Base-by-base conservation (phyloP, 1,140 invertebrate genomes). In the Tetragonula clypearis region DNA sequence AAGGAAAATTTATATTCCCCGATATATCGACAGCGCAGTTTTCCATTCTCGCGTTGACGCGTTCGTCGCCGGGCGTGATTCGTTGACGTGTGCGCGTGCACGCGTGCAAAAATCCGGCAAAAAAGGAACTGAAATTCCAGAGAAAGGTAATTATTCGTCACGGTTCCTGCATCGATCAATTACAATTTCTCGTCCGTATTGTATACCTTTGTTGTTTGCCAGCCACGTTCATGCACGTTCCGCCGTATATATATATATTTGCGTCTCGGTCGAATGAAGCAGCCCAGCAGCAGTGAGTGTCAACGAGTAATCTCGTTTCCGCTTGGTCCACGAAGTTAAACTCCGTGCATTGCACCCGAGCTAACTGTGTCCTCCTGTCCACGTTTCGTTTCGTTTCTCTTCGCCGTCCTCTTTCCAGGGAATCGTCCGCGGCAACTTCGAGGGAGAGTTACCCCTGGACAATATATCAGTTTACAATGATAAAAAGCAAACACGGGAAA, bases 381-480 rank as follows among this genome's bases (percentile, higher is more conserved):
- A 65, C 58, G 49, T 74, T 35, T 75, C 79, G 56, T 72, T 30
- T 76, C 55, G 55, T 56, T 78, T 41, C 84, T 77, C 41, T 76
- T 65, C 66, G 35, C 72, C 26, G 68, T 84, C 62, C 77, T 86
- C 60, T 82, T 73, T 87, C 76, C 62, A 55, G 62, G 53, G 75
- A 49, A 65, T 60, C 75, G 62, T 56, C 68, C 80, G 80, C 35
- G 55, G 73, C 9, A 69, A 55, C 77, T 79, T 68, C 81, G 30
- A 87, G 84, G 88, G 92, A 91, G 92, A 93, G 79, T 88, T 91
- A 82, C 88, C 90, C 86, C 90, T 30, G 91, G 91, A 94, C 93
- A 94, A 94, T 94, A 93, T 94, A 93, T 93, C 93, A 91, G 93
- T 93, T 93, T 94, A 93, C 92, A 93, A 94, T 93, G 93, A 94